Base-by-base conservation (phyloP, 1,140 invertebrate species). In the Halotydeus destructor region DNA sequence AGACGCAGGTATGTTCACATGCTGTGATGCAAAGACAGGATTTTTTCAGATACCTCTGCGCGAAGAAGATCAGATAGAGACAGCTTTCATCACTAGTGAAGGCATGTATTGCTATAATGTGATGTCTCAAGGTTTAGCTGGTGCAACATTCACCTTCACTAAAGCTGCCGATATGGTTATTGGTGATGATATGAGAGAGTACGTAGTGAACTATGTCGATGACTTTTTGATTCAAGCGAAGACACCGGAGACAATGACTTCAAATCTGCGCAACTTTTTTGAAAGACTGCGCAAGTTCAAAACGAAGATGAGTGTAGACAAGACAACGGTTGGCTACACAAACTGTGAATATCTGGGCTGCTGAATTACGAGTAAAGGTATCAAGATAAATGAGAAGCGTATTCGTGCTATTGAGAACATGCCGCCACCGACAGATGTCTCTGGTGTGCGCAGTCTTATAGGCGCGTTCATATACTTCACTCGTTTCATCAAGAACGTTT, bases 391-490 rank as follows among this genome's bases (percentile, higher is more conserved):
- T 8, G 23, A 36, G 9, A 36, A 41, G 2, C 40, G 38, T 8
- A 27, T 43, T 1, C 19, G 37, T 9, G 35, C 49, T 12, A 40
- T 47, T 1, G 1, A 16, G 5, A 3, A 44, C 5, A 21, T 50
- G 19, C 31, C 22, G n/a, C 3, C 22, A 4, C 49, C 49, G 9
- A 43, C 37, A 24, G 25, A 32, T 18, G 6, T 33, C 3, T 9
- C 23, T 24, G 4, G 18, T 16, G 3, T 66, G 0, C 45, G 57
- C 26, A 42, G 57, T 34, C 65, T 67, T 43, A 48, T 64, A 9
- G 64, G 62, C 1, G 55, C 64, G 42, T 51, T 57, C 2, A 52
- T 53, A 23, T 68, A 60, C 49, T 67, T 66, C 49, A 46, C 55
- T 3, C 52, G 54, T 30, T 67, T 68, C 43, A 51, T 64, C 11